Evolutionary conservation across 2,797 vertebrate genomes (phyloP).

Genomic region (Artibeus lituratus): DNA sequence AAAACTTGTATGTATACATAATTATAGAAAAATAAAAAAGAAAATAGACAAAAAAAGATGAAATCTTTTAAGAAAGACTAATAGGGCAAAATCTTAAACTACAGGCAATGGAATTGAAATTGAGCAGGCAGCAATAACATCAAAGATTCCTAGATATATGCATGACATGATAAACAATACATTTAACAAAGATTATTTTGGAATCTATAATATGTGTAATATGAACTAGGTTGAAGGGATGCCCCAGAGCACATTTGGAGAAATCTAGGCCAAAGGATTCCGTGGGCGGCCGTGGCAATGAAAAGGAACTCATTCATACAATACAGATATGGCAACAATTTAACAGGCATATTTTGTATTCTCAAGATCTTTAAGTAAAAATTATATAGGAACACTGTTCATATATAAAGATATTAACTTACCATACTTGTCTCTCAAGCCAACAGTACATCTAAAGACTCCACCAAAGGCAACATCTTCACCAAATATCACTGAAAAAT

Average conservation of each 20-base stretch:
- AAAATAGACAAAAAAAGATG: neutral
- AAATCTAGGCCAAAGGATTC: neutral
- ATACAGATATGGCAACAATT: neutral
- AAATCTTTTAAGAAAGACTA: neutral
- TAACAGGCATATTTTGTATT: neutral
- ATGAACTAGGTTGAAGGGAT: neutral
- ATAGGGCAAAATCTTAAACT: neutral
- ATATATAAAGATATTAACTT: conserved; percentile 70
- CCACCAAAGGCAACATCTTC: conserved; percentile 99
- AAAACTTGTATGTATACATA: neutral
- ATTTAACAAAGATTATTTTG: neutral
- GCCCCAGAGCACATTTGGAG: neutral
- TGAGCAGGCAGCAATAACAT: neutral
- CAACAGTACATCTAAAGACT: conserved; percentile 98
- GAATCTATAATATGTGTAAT: neutral
- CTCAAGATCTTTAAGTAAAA: neutral
- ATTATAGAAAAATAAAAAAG: neutral
- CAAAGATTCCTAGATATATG: neutral
- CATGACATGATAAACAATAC: neutral
- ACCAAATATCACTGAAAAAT: conserved; percentile 94
- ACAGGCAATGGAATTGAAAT: neutral
- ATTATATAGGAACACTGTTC: neutral
- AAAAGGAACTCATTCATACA: neutral
- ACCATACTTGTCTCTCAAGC: conserved; percentile 98
- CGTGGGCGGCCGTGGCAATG: neutral